Evolutionary conservation across 2,113 vertebrate species (phyloP).

Genomic region (Numida meleagris): DNA sequence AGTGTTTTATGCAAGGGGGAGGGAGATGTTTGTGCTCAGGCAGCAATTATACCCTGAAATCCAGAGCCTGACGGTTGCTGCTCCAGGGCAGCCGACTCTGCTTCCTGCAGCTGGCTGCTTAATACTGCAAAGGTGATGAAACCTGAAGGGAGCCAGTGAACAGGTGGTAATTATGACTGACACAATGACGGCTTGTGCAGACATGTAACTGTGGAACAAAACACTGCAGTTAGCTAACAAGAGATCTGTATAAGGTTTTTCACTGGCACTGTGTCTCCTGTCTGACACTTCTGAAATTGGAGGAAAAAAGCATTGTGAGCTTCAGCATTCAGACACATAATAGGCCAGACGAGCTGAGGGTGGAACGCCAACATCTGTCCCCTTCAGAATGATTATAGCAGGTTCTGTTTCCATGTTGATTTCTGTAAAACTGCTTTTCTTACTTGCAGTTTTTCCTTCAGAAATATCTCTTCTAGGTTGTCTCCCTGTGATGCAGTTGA

Average conservation of each 20-base stretch:
- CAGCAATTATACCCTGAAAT: conserved; percentile 76
- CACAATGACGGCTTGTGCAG: conserved; percentile 77
- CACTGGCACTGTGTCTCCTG: conserved; percentile 58
- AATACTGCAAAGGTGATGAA: conserved; percentile 76
- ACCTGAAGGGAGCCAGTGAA: conserved; percentile 77
- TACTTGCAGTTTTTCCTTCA: conserved; percentile 51
- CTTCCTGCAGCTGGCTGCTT: conserved; percentile 79
- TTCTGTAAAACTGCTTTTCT: conserved; percentile 51
- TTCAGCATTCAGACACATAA: conserved; percentile 63
- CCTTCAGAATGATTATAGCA: conserved; percentile 56
- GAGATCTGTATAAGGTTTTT: conserved; percentile 66
- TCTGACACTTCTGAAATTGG: conserved; percentile 78
- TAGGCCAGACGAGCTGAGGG: conserved; percentile 62
- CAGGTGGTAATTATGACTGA: conserved; percentile 85
- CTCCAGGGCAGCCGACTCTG: conserved; percentile 68
- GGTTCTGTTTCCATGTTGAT: conserved; percentile 70
- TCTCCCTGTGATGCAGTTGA: background rate
- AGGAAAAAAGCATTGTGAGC: conserved; percentile 57
- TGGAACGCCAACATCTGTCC: conserved; percentile 67
- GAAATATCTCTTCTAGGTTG: conserved; percentile 38
- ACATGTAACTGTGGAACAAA: conserved; percentile 74
- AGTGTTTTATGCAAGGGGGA: background rate
- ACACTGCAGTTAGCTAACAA: conserved; percentile 77
- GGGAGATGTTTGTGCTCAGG: conserved; percentile 57
- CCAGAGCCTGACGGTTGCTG: conserved; percentile 69